phyloP scores from a whole-genome alignment of 2,113 vertebrate species.

The Tenrec ecaudatus region DNA sequence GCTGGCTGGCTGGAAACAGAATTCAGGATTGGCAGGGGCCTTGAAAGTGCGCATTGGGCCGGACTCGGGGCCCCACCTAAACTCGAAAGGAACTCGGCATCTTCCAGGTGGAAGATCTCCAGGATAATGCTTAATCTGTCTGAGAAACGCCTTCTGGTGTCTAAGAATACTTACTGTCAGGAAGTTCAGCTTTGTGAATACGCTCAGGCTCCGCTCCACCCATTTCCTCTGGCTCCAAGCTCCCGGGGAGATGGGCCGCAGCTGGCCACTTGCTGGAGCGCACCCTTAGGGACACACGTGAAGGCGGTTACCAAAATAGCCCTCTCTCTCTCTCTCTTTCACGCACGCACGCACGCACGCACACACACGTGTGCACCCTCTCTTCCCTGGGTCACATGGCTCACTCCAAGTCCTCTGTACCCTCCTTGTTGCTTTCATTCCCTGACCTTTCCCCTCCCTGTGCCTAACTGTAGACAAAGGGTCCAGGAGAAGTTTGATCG shows the following conservation, averaged over 20 bases:
- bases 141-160: slow-evolving; percentile 42
- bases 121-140: slow-evolving; percentile 57
- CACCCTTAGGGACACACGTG: background rate
- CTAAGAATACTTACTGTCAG: slow-evolving; percentile 77
- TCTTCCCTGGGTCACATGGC: background rate
- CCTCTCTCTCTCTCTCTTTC: background rate
- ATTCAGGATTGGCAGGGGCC: background rate
- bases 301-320: background rate
- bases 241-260: background rate
- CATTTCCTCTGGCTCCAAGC: slow-evolving; percentile 77
- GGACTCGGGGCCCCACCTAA: slow-evolving; percentile 1
- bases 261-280: background rate
- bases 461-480: background rate
- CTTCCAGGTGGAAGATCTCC: background rate
- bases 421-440: background rate
- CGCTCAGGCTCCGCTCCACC: slow-evolving; percentile 37
- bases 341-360: background rate
- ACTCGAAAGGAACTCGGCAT: background rate
- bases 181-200: slow-evolving; percentile 63
- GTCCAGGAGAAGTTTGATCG: background rate
- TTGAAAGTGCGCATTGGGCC: background rate
- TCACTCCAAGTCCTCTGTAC: background rate
- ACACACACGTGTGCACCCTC: background rate
- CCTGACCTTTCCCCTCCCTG: background rate
- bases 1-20: background rate